Base-by-base conservation (phyloP, 2,797 vertebrate species). In the Ctenopoma multispine region DNA sequence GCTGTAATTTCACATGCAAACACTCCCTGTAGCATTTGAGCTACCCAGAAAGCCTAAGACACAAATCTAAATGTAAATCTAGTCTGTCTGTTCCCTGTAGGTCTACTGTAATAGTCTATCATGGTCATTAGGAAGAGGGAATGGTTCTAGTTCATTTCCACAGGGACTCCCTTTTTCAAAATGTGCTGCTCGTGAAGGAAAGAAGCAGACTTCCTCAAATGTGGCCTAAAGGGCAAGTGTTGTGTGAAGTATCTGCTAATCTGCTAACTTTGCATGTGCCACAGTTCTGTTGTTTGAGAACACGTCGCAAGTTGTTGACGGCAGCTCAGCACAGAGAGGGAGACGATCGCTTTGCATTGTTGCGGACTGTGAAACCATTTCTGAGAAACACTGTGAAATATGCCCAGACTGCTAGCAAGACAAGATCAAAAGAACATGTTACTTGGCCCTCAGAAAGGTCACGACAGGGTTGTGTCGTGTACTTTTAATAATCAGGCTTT, bases 21-120 rank as follows among this genome's bases (percentile, higher is more conserved):
- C 66, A 53, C 69, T 75, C 76, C 69, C 70, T 24, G 4, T 57
- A 80, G 75, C 54, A 31, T 70, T 55, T 34, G 36, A 72, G 70
- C 46, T 41, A 38, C 38, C 63, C 50, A 38, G 67, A 80, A 74
- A 80, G 61, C 73, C 75, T 64, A 64, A 72, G 66, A 82, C 72
- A 75, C 75, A 79, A 73, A 90, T 92, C 87, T 87, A 82, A 88
- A 92, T 87, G 81, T 73, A 89, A 89, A 89, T 90, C 80, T 83
- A 50, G 69, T 81, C 73, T 83, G 76, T 65, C 78, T 55, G 58
- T 64, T 89, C 87, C 87, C 86, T 41, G 68, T 76, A 69, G 90
- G 71, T 76, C 60, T 49, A 17, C 79, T 74, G 78, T 89, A 89
- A 92, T 83, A 86, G 79, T 81, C 79, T 80, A 79, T 86, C 75